phyloP scores from a whole-genome alignment of 2,888 invertebrate species.

The Ptilodon capucinus region DNA sequence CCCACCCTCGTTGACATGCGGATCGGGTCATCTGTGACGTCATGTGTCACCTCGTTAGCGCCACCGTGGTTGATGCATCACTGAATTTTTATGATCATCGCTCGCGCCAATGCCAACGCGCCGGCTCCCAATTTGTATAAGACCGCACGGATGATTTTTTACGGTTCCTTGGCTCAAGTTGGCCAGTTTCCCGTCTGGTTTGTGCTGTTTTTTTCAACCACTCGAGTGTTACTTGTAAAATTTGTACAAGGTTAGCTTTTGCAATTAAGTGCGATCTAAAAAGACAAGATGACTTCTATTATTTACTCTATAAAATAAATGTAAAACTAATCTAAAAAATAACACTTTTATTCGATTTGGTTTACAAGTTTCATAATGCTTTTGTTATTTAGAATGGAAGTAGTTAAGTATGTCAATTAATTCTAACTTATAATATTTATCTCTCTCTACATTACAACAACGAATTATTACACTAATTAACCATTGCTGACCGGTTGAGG shows the following conservation, averaged over 20 bases:
- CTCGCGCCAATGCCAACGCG: constrained; percentile 5
- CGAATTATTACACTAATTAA: no score
- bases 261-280: not conserved
- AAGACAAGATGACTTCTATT: not conserved
- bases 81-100: constrained; percentile 20
- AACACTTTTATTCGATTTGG: no score
- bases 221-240: not conserved
- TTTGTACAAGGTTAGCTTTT: not conserved
- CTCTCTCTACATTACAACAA: no score
- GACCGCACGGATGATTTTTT: not conserved
- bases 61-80: constrained; percentile 39
- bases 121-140: not conserved
- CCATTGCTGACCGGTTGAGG: no score
- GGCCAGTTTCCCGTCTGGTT: not conserved
- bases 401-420: no score
- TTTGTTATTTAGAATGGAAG: no score
- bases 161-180: not conserved
- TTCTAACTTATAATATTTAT: no score
- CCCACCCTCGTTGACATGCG: constrained; percentile 60
- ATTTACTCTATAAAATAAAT: not conserved
- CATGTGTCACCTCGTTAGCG: constrained; percentile 46
- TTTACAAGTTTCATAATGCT: no score
- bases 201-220: not conserved
- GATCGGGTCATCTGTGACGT: constrained; percentile 69
- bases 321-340: not conserved